Evolutionary conservation across 1,140 invertebrate genomes (phyloP).

Genomic region (Drosophila pruinosa): DNA sequence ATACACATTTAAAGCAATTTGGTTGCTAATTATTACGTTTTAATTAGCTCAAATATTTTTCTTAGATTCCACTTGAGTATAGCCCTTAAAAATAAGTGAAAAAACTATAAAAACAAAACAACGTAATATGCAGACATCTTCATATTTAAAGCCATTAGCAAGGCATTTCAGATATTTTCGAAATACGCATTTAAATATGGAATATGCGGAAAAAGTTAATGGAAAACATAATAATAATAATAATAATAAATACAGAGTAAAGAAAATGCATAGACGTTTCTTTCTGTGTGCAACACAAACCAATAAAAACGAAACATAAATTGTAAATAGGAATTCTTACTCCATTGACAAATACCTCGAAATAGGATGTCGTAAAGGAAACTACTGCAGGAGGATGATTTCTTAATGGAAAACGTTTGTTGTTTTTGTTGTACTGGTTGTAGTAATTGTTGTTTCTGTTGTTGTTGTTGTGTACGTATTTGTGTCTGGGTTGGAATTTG

Average conservation of each 20-base stretch:
- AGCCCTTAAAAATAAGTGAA: background rate
- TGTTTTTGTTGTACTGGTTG: slow-evolving; percentile 47
- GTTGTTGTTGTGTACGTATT: slow-evolving; percentile 66
- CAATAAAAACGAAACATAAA: slow-evolving; percentile 55
- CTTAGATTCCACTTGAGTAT: background rate
- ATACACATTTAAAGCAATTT: background rate
- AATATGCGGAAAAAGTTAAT: background rate
- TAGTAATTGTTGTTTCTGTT: slow-evolving; percentile 55
- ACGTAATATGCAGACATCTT: background rate
- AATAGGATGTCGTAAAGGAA: slow-evolving; percentile 83
- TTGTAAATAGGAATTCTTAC: slow-evolving; percentile 68
- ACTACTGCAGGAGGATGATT: slow-evolving; percentile 83
- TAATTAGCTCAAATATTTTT: background rate
- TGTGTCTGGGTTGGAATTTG: slow-evolving; percentile 74
- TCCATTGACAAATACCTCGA: slow-evolving; percentile 82
- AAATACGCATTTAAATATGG: background rate
- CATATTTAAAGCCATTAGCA: background rate
- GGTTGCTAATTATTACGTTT: background rate
- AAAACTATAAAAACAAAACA: background rate
- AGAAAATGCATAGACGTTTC: background rate
- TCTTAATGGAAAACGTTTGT: slow-evolving; percentile 80
- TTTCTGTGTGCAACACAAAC: slow-evolving; percentile 36
- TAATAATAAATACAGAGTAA: slow-evolving; percentile 5
- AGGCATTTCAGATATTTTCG: background rate
- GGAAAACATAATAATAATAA: background rate